A percentile compares a stretch with the other conserved stretches of the same genome.
Evolutionary conservation across 2,888 invertebrate species (phyloP).

Genomic region (Andrena haemorrhoa): DNA sequence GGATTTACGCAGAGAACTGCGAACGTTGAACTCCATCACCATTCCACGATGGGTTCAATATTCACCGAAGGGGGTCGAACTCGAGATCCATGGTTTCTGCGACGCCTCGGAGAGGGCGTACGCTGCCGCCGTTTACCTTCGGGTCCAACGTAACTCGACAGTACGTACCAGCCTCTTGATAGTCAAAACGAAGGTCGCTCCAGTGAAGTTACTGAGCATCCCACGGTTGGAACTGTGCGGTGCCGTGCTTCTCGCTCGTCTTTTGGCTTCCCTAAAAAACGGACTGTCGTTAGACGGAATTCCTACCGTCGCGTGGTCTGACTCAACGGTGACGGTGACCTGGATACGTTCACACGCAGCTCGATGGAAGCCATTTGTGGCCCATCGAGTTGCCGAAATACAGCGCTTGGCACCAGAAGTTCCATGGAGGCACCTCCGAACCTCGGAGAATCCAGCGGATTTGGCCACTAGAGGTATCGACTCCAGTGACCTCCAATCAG

Average conservation of each 20-base stretch:
- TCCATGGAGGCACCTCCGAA: conserved; percentile 12
- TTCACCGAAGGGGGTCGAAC: background rate
- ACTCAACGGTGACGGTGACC: background rate
- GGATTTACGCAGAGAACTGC: background rate
- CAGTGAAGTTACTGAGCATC: background rate
- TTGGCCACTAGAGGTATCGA: conserved; percentile 5
- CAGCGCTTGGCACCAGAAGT: background rate
- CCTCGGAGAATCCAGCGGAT: conserved; percentile 16
- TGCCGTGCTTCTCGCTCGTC: background rate
- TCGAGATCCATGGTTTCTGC: background rate
- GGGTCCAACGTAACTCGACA: background rate
- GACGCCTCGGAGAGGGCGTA: background rate
- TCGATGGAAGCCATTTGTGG: conserved; percentile 22
- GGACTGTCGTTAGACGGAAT: background rate
- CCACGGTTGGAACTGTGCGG: conserved; percentile 18
- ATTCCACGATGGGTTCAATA: background rate
- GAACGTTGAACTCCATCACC: background rate
- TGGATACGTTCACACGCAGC: conserved; percentile 15
- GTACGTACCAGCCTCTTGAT: background rate
- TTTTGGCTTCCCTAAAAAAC: background rate
- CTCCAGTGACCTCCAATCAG: background rate
- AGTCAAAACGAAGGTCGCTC: conserved; percentile 7
- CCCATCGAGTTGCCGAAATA: conserved; percentile 9
- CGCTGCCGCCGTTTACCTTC: background rate
- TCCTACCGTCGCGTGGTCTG: background rate